Percentiles rank a stretch among this genome's conserved stretches.
Evolutionary conservation across 1,140 invertebrate genomes (phyloP).

Genomic region (Lanistes nyassanus): DNA sequence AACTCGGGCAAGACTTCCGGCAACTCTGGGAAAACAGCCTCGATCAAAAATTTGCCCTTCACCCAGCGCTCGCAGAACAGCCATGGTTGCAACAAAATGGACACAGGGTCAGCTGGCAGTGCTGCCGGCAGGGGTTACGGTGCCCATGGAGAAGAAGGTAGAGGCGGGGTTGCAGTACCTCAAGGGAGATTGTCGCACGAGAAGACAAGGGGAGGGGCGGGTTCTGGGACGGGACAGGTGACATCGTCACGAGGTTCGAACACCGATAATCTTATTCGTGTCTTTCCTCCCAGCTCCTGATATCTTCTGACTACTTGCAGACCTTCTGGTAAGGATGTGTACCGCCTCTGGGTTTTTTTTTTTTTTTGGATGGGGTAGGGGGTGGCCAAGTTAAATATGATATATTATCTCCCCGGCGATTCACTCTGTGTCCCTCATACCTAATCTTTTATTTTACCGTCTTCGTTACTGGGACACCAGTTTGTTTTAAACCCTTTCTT

Average conservation of each 20-base stretch:
- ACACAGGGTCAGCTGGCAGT: not conserved
- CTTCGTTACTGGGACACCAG: not conserved
- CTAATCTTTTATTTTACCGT: not conserved
- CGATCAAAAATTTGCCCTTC: not conserved
- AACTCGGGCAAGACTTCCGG: not conserved
- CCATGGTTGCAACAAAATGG: not conserved
- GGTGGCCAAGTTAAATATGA: not conserved
- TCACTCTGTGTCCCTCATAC: not conserved
- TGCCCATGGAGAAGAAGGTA: not conserved
- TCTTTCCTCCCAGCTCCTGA: conserved; percentile 10
- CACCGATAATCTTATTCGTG: conserved; percentile 21
- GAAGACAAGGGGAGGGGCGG: not conserved
- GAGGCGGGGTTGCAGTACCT: not conserved
- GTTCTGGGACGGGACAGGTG: not conserved
- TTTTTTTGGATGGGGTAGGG: too few species aligned
- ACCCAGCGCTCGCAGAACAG: not conserved
- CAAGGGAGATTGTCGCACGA: not conserved
- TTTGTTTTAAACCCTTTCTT: not conserved
- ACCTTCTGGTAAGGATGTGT: not conserved
- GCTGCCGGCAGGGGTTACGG: not conserved
- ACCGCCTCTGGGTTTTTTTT: not conserved
- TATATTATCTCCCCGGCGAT: too few species aligned
- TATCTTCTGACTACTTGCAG: not conserved
- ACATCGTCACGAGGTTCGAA: conserved; percentile 13
- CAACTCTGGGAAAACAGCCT: not conserved